A percentile compares a stretch with the other conserved stretches of the same genome.
Conservation (phyloP, 37 sponge, comb jelly and placozoan genomes). For the Crambe crambe region DNA sequence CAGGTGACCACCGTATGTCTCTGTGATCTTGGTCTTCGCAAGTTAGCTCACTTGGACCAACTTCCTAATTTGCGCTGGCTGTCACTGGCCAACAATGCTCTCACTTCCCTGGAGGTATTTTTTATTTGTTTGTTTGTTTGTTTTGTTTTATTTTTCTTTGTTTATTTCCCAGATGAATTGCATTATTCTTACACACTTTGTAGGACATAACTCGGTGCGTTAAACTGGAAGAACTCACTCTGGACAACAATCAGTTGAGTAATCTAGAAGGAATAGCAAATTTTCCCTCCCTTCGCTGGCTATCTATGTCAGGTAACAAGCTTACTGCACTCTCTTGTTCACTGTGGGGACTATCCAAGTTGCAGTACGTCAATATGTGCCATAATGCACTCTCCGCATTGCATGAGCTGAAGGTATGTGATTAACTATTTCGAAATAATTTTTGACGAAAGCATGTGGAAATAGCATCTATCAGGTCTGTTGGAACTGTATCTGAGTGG, state of each 20-base stretch:
- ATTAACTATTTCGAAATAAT: not conserved
- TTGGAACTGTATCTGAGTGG: constrained; percentile 70
- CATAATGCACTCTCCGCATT: constrained; percentile 39
- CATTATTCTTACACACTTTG: not conserved
- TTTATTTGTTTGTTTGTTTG: not conserved
- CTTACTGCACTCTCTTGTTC: constrained; percentile 21
- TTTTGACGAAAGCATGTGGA: not conserved
- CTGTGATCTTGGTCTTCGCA: constrained; percentile 49
- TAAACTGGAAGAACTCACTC: constrained; percentile 82
- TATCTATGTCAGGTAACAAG: constrained; percentile 58
- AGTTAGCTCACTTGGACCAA: constrained; percentile 63
- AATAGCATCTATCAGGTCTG: constrained; percentile 43
- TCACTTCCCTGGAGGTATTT: constrained; percentile 29
- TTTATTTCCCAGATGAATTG: not conserved
- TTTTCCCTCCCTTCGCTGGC: constrained; percentile 65
- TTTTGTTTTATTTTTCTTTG: not conserved
- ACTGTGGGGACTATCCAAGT: not conserved
- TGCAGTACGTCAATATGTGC: constrained; percentile 47
- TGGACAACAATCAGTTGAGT: constrained; percentile 71
- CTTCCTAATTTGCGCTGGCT: constrained; percentile 87
- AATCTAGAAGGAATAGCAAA: constrained; percentile 9
- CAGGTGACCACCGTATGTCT: constrained; percentile 76
- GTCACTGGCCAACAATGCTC: constrained; percentile 70
- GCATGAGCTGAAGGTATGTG: constrained; percentile 39
- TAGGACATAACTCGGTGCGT: constrained; percentile 30